Base-by-base conservation (phyloP, 2,888 invertebrate species). In the Tetramorium bicarinatum region DNA sequence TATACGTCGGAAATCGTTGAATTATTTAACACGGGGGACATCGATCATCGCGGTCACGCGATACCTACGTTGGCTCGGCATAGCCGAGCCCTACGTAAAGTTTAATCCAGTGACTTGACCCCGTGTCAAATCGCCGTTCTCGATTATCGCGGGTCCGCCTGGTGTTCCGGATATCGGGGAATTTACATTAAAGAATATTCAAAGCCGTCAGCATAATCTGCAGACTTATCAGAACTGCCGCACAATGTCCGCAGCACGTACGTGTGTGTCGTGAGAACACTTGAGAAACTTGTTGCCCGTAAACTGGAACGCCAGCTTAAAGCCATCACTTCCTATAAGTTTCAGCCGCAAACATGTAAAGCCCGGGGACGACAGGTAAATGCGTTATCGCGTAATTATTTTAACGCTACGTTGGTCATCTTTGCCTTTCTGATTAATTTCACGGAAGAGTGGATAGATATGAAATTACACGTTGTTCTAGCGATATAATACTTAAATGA, bases 1-100 rank as follows among this genome's bases (percentile, higher is more conserved):
- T 87, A 80, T 89, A 91, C 87, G 85, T 86, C 88, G 90, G 87
- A 91, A 91, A 92, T 93, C 87, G 88, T 88, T 92, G 91, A 93
- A 93, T 93, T 92, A 93, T 93, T 93, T 91, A 92, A 92, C 89
- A 83, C 88, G 82, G 82, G 79, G 84, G 86, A 89, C 92, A 91
- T 92, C 91, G 92, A 92, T 93, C 91, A 92, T 92, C 87, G 84
- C 75, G 89, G 92, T 92, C 93, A 92, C 93, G 93, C 92, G 92
- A 93, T 91, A 67, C 66, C 44, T 67, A 87, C 83, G 83, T 61
- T 76, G 83, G 69, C 81, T 62, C 80, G n/a, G 69, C 81, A 83
- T 67, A 59, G 80, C 85, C 71, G 79, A 76, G 67, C 67, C 54
- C 41, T 54, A 44, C 76, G 75, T 80, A 81, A 85, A 76, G 81